Percentiles rank a stretch among this genome's conserved stretches.
Conservation (phyloP, 2,888 invertebrate species). For the Agapostemon virescens region DNA sequence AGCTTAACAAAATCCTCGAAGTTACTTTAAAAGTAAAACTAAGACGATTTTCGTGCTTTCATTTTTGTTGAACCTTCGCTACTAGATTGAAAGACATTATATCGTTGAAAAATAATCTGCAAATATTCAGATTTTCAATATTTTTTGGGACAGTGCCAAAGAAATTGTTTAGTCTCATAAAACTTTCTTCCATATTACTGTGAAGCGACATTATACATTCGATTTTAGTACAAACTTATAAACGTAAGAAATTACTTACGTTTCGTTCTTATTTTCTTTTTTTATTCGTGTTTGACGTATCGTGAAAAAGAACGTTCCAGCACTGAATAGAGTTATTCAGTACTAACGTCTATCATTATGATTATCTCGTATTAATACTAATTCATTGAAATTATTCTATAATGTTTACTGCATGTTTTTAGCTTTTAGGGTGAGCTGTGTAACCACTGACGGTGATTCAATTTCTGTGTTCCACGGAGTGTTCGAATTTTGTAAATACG, state of each 20-base stretch:
- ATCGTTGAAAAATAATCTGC: neutral
- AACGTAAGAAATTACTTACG: conserved; percentile 26
- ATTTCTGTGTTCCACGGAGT: conserved; percentile 26
- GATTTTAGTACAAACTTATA: conserved; percentile 45
- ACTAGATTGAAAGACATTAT: conserved; percentile 10
- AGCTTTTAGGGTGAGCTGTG: conserved; percentile 58
- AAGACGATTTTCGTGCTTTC: neutral
- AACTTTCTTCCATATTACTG: conserved; percentile 20
- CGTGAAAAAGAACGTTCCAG: conserved; percentile 19
- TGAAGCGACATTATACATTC: conserved; percentile 24
- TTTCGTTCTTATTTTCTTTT: conserved; percentile 4
- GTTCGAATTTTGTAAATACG: conserved; percentile 50
- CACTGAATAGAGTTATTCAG: conserved; percentile 33
- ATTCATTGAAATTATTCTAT: conserved; percentile 45
- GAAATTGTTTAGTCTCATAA: conserved; percentile 17
- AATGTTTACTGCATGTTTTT: conserved; percentile 64
- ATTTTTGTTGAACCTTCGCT: conserved; percentile 6
- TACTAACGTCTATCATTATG: conserved; percentile 33
- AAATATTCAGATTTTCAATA: conserved; percentile 17
- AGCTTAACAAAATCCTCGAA: conserved; percentile 19
- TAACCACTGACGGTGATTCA: conserved; percentile 43
- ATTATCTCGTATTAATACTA: conserved; percentile 48
- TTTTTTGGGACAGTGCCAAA: conserved; percentile 23
- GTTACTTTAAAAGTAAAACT: conserved; percentile 27
- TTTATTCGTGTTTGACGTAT: conserved; percentile 24